Conservation (phyloP, 1,140 invertebrate genomes). For the Proctacanthus coquilletti region DNA sequence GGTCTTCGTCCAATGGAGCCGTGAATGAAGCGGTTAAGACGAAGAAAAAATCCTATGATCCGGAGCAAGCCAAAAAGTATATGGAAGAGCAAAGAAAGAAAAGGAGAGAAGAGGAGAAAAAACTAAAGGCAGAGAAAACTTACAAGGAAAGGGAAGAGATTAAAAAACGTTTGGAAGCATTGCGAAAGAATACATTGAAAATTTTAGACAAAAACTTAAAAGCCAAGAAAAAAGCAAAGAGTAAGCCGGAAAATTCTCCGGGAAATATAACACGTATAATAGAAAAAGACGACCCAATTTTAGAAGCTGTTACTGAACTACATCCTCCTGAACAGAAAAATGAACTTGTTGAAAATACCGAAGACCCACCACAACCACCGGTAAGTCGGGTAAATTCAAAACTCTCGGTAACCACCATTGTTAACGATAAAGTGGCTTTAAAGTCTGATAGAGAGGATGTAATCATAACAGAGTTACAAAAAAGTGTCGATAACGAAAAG, state of each 20-base stretch:
- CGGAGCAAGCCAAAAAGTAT: constrained; percentile 3
- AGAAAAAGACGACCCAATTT: background rate
- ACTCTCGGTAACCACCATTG: too few relatives aligned
- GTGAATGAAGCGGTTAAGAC: too few relatives aligned
- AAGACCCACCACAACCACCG: background rate
- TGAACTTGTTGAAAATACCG: background rate
- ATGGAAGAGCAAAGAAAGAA: constrained; percentile 5
- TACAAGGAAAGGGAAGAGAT: constrained; percentile 9
- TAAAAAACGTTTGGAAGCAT: constrained; percentile 11
- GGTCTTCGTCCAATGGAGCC: too few relatives aligned
- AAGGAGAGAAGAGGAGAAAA: background rate
- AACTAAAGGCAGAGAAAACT: background rate
- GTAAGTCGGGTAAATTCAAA: background rate
- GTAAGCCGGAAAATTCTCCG: background rate
- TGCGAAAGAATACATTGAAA: constrained; percentile 9
- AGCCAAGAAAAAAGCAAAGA: constrained; percentile 6
- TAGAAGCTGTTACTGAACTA: background rate
- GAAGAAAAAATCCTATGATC: constrained; percentile 5
- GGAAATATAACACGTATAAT: background rate
- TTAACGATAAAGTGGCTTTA: too few relatives aligned
- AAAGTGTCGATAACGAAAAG: too few relatives aligned
- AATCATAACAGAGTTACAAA: too few relatives aligned
- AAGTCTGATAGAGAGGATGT: too few relatives aligned
- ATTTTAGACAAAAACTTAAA: constrained; percentile 10
- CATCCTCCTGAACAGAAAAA: background rate